Evolutionary conservation across 2,113 vertebrate species (phyloP), one percentile per base, ranked within the genome.

Genomic region (Eptesicus fuscus): DNA sequence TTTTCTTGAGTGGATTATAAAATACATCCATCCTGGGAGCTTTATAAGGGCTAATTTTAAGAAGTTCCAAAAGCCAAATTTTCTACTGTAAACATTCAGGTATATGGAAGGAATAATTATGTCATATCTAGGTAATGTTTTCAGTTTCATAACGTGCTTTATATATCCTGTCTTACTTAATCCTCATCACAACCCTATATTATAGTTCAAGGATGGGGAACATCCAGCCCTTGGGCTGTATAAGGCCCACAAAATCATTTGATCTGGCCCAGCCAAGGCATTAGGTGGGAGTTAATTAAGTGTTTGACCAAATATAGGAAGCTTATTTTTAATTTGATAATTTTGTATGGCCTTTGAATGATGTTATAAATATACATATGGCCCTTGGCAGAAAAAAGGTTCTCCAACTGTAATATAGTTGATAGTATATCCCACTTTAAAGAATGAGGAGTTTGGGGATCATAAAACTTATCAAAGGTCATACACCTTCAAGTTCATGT

Each of bases 1-100:
- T 9, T 47, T 91, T 90, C 35, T 69, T 85, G 37, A 95, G 90
- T 92, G 32, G 42, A 95, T 84, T 83, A 80, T 53, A 91, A 97
- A 95, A 76, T 88, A 59, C 20, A 83, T 40, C 30, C 32, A 82
- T 65, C 51, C 18, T 37, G 71, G 56, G 35, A 90, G 42, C 9
- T 88, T 69, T 51, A 13, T 92, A 92, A 69, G 11, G 83, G 42
- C 32, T 90, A 93, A 85, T 90, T 93, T 56, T 73, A 78, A 94
- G 63, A 79, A 90, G 10, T 90, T 96, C 70, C 84, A 32, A 7
- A 78, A 20, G 86, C 61, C 70, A 51, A 78, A 92, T 76, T 86
- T 25, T 96, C 23, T 78, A 23, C 44, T 67, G 9, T 87, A 49
- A 86, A 25, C 80, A 61, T 73, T 95, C 20, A 77, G n/a, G 47